Percentiles rank a stretch among this genome's conserved stretches.
Conservation (phyloP, 2,113 vertebrate species). For the Macroglossus sobrinus region DNA sequence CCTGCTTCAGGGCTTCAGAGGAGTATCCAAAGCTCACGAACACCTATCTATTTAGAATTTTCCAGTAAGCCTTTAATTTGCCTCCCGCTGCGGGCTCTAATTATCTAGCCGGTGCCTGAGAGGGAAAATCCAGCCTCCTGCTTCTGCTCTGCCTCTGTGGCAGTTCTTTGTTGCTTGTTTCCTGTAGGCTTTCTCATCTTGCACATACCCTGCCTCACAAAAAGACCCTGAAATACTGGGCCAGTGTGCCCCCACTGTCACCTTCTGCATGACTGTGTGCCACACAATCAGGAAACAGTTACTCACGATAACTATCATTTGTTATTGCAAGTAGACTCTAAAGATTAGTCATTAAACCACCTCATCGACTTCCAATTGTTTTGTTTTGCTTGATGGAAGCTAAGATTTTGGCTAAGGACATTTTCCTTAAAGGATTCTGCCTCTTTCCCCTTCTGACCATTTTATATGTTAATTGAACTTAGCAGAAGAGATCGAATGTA, state of each 20-base stretch:
- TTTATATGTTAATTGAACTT: not conserved
- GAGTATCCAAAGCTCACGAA: constrained; percentile 55
- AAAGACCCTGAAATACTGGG: not conserved
- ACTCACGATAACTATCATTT: constrained; percentile 30
- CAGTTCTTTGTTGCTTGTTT: not conserved
- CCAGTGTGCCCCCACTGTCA: not conserved
- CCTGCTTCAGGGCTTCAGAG: constrained; percentile 61
- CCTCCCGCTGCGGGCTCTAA: constrained; percentile 66
- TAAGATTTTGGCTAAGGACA: not conserved
- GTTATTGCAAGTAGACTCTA: not conserved
- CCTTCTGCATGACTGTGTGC: not conserved
- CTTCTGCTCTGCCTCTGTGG: not conserved
- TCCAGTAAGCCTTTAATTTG: constrained; percentile 62
- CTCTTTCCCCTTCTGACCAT: not conserved
- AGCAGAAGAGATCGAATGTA: not conserved
- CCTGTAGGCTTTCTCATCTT: not conserved
- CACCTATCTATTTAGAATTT: constrained; percentile 48
- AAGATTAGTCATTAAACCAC: constrained; percentile 37
- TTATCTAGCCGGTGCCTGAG: constrained; percentile 43
- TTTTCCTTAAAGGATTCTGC: constrained; percentile 11
- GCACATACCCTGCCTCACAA: not conserved
- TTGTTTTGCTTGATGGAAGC: not conserved
- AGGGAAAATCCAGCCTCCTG: constrained; percentile 40
- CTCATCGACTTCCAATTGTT: not conserved
- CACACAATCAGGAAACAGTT: constrained; percentile 45